Base-by-base conservation (phyloP, 1,140 invertebrate species). In the Pemphigus obesinymphae region DNA sequence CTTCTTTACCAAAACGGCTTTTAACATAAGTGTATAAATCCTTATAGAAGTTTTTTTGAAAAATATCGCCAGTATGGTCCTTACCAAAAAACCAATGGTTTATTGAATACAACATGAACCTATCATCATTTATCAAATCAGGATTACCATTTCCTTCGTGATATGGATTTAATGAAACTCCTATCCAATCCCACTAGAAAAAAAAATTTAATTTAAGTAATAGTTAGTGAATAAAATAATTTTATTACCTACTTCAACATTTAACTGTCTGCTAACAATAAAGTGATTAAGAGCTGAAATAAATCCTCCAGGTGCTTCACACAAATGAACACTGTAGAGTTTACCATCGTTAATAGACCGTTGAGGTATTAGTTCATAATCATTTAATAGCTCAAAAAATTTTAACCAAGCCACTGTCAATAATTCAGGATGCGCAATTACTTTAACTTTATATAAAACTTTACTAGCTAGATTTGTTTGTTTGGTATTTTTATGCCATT, bases 251-350 rank as follows among this genome's bases (percentile, higher is more conserved):
- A 80, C 76, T 73, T 73, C 20, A 31, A 92, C 85, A 55, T 86
- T 82, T 43, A 88, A 86, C 84, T 89, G 86, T 83, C 90, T 89
- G 1, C 87, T 87, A 83, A 90, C 89, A 31, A 97, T 86, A 88
- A 90, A 97, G 88, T 98, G 95, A 87, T 98, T 97, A 0, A 97
- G 86, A 6, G 96, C 92, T 37, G 94, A 89, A 63, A 99, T 90
- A 87, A 98, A 98, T 1, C 95, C 96, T 15, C 97, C 97, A 4
- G 97, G 96, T 23, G 96, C 96, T 89, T 98, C 96, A 88, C 96
- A 98, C 4, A 99, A 88, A 88, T 98, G 96, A 8, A 97, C 85
- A 11, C 91, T 92, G 53, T 90, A 90, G 1, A 97, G 89, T 26
- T 87, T 85, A 34, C 87, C 85, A 1, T 85, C 83, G 15, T 87